Conservation (phyloP, 2,113 vertebrate species). For the Bettongia penicillata region DNA sequence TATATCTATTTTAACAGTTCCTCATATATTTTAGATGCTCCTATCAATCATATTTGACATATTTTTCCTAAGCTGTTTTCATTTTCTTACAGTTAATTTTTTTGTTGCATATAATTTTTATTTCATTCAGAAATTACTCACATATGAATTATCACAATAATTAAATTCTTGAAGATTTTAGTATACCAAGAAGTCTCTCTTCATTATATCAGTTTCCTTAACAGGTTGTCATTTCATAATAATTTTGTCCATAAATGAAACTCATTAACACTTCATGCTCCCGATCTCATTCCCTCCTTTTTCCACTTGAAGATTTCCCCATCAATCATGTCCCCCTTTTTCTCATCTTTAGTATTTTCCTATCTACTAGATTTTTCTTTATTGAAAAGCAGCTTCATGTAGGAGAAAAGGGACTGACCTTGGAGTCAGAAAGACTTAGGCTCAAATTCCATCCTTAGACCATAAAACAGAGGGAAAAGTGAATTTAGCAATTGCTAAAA, state of each 20-base stretch:
- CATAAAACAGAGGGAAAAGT: background rate
- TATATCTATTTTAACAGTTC: background rate
- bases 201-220: background rate
- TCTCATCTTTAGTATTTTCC: background rate
- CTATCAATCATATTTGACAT: background rate
- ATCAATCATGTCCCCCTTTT: background rate
- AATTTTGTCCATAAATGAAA: background rate
- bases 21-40: background rate
- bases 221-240: background rate
- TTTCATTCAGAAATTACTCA: background rate
- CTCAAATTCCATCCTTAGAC: background rate
- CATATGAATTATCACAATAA: background rate
- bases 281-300: background rate
- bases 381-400: background rate
- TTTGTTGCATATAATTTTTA: background rate
- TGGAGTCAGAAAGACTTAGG: background rate
- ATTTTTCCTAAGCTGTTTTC: background rate
- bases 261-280: background rate
- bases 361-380: background rate
- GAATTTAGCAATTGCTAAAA: background rate
- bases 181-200: background rate
- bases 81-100: background rate
- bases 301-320: background rate
- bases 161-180: background rate
- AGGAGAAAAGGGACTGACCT: background rate